Evolutionary conservation across 2,888 invertebrate species (phyloP).

Genomic region (Macrostomum cliftonense): DNA sequence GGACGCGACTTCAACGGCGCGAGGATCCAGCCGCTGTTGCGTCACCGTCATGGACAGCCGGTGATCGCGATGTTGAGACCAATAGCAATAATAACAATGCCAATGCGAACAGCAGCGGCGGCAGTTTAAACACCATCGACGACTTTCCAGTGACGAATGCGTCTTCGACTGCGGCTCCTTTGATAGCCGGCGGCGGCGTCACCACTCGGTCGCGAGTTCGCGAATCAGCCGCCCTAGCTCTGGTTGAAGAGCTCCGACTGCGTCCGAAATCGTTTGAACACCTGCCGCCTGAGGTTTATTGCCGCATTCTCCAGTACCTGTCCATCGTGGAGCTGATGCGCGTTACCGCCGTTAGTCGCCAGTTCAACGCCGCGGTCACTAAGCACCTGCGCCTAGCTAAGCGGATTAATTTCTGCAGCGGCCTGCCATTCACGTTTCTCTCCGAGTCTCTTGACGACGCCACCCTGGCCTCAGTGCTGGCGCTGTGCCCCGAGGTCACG

Average conservation of each 20-base stretch:
- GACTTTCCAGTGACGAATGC: too few species aligned
- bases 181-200: too few species aligned
- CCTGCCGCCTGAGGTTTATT: slow-evolving; percentile 8
- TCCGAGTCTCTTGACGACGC: slow-evolving; percentile 19
- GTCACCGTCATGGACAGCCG: too few species aligned
- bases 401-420: slow-evolving; percentile 10
- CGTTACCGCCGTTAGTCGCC: slow-evolving; percentile 5
- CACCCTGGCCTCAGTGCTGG: slow-evolving; percentile 18
- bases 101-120: too few species aligned
- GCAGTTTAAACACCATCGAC: too few species aligned
- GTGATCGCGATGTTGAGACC: too few species aligned
- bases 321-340: slow-evolving; percentile 10
- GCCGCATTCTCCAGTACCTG: slow-evolving; percentile 9
- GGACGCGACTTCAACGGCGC: too few species aligned
- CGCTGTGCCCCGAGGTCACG: slow-evolving; percentile 20
- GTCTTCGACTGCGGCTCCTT: too few species aligned
- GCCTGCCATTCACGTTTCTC: slow-evolving; percentile 13
- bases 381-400: slow-evolving; percentile 8
- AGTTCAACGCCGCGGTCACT: slow-evolving; percentile 6
- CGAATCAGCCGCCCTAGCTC: too few species aligned
- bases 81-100: too few species aligned
- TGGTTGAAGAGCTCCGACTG: not conserved
- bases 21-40: too few species aligned
- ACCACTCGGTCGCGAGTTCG: too few species aligned
- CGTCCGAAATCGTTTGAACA: slow-evolving; percentile 9